These are phyloP conservation scores for Gymnocypris eckloni DNA, from an alignment of 2,797 vertebrate species.

Conservation along the genomic window DNA sequence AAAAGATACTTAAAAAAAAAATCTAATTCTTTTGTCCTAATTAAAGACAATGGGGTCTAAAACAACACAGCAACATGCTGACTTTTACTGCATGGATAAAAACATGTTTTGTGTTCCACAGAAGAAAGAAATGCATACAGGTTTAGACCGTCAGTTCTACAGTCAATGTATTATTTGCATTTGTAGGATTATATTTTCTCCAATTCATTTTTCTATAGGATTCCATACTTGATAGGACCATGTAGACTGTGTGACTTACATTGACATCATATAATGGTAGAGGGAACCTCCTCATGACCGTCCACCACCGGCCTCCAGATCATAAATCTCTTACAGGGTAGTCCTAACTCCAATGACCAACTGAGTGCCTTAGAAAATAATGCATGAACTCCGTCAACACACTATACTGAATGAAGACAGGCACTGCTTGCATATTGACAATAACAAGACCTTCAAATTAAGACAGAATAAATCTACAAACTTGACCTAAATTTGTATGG, in stretches of 20 bases:
- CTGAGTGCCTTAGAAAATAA: background rate
- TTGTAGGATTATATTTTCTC: background rate
- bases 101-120: background rate
- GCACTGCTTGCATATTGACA: background rate
- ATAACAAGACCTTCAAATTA: background rate
- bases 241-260: background rate
- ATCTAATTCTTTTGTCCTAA: background rate
- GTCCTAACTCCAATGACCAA: slow-evolving; percentile 28
- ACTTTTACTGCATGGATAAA: background rate
- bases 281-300: background rate
- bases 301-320: background rate
- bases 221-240: background rate
- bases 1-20: background rate
- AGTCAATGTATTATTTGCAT: background rate
- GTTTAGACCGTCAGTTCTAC: background rate
- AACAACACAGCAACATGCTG: background rate
- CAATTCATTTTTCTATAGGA: background rate
- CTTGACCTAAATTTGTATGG: background rate
- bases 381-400: slow-evolving; percentile 37
- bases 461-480: background rate
- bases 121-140: background rate
- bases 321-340: slow-evolving; percentile 28
- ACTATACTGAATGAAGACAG: background rate
- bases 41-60: background rate
- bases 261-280: slow-evolving; percentile 4